Base-by-base conservation (phyloP, 1,140 invertebrate genomes). In the Vanessa tameamea region DNA sequence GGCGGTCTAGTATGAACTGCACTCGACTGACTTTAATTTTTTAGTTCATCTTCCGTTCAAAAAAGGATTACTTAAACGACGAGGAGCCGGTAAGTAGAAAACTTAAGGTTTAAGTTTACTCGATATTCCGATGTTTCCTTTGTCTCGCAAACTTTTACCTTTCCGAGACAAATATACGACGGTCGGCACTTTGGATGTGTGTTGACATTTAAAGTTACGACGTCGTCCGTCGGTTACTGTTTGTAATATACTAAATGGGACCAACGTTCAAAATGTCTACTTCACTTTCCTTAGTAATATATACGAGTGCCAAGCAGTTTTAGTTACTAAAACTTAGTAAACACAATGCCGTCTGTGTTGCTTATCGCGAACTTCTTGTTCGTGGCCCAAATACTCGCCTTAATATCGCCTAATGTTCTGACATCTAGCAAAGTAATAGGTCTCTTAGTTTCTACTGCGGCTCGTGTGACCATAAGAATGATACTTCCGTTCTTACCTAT, bases 381-480 rank as follows among this genome's bases (percentile, higher is more conserved):
- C 55, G 55, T 59, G 55, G 55, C 55, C 55, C 55, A 26, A 59
- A 59, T 59, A 59, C 55, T 59, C 20, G 55, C 55, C 55, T 59
- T 59, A 23, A 59, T 59, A 59, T 59, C 55, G 55, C 37, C 47
- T 73, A 73, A 73, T 69, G 72, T 68, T 64, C 57, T 73, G 59
- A 53, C 57, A 73, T 73, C 20, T 73, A 64, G 43, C 47, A 73
- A 69, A 31, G 69, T 72, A 78, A 73, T 75, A 72, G 47, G 59
- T 64, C 66, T 72, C 37, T 31, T 64, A 69, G 48, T 69, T 57
- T 61, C 51, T 31, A 65, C 53, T 57, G 53, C 53, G 53, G 53
- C 20, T 20, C 12, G 53, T 57, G 59, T 50, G 69, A 65, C 64
- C 43, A 63, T 69, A 57, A 11, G 37, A 43, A 43, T 43, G 6